Evolutionary conservation across 2,797 vertebrate species (phyloP).

Genomic region (Megaceryle alcyon): DNA sequence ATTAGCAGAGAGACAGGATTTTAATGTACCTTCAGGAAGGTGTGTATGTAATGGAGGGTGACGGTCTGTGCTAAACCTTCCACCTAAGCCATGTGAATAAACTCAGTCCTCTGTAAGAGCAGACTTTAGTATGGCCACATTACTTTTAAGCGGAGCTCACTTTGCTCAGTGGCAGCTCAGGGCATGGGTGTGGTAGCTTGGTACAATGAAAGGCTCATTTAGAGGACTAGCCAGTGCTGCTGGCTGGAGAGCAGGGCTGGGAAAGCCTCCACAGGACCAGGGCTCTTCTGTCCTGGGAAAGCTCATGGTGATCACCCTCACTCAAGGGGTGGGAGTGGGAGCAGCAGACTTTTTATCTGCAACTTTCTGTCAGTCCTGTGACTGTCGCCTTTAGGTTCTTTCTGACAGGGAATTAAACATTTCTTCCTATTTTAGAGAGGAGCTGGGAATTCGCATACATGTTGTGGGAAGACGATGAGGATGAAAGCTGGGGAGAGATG

Average conservation of each 20-base stretch:
- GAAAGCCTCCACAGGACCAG: background rate
- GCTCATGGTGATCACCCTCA: fast-evolving
- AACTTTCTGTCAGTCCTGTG: background rate
- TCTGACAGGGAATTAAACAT: background rate
- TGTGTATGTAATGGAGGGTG: background rate
- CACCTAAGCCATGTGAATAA: background rate
- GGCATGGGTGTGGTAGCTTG: background rate
- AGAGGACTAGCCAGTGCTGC: background rate
- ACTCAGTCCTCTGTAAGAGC: background rate
- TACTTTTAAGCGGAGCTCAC: background rate
- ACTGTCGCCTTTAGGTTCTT: background rate
- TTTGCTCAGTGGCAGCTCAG: background rate
- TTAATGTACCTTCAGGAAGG: fast-evolving
- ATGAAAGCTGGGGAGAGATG: no score
- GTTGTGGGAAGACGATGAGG: background rate
- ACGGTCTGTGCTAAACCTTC: background rate
- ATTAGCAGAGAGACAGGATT: background rate
- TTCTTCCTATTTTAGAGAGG: background rate
- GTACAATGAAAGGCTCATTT: fast-evolving
- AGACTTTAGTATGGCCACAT: fast-evolving
- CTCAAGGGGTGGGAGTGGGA: fast-evolving
- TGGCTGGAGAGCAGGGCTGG: no score
- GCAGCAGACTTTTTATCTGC: background rate
- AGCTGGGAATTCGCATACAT: background rate
- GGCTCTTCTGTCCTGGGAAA: background rate